These are phyloP conservation scores for Oligia strigilis DNA, from an alignment of 2,888 invertebrate species.

Conservation along the genomic window DNA sequence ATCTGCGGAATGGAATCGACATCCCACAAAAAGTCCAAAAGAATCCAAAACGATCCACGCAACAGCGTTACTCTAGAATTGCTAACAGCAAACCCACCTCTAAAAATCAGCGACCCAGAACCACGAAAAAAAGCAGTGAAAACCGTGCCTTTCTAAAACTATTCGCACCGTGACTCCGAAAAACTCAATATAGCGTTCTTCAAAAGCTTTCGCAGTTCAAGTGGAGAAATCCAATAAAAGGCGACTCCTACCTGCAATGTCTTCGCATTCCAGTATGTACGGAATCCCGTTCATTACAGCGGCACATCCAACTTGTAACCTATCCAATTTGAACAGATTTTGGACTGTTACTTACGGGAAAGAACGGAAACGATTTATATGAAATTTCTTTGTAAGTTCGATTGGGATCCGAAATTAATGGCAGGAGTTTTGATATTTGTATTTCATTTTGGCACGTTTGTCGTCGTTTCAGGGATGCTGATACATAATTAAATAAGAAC, in stretches of 20 bases:
- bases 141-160: slow-evolving; percentile 59
- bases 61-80: slow-evolving; percentile 11
- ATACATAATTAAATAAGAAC: neutral
- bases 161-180: slow-evolving; percentile 64
- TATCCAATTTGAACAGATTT: slow-evolving; percentile 82
- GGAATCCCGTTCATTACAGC: slow-evolving; percentile 87
- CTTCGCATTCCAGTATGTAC: slow-evolving; percentile 80
- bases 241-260: slow-evolving; percentile 81
- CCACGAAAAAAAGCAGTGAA: slow-evolving; percentile 28
- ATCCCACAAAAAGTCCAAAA: slow-evolving; percentile 32
- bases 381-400: slow-evolving; percentile 77
- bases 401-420: slow-evolving; percentile 51
- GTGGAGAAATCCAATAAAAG: slow-evolving; percentile 85
- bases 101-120: slow-evolving; percentile 34
- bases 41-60: slow-evolving; percentile 14
- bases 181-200: slow-evolving; percentile 80
- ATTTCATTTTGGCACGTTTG: slow-evolving; percentile 6
- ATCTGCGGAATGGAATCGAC: slow-evolving; percentile 17
- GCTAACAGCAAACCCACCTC: slow-evolving; percentile 23
- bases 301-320: slow-evolving; percentile 84
- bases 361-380: slow-evolving; percentile 74
- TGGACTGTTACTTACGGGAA: slow-evolving; percentile 71
- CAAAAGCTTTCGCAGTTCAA: slow-evolving; percentile 71
- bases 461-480: neutral
- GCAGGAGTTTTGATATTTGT: slow-evolving; percentile 33